Evolutionary conservation across 2,888 invertebrate genomes (phyloP), one percentile per base, ranked within the genome.

Genomic region (Drosophila pseudotalamancana): DNA sequence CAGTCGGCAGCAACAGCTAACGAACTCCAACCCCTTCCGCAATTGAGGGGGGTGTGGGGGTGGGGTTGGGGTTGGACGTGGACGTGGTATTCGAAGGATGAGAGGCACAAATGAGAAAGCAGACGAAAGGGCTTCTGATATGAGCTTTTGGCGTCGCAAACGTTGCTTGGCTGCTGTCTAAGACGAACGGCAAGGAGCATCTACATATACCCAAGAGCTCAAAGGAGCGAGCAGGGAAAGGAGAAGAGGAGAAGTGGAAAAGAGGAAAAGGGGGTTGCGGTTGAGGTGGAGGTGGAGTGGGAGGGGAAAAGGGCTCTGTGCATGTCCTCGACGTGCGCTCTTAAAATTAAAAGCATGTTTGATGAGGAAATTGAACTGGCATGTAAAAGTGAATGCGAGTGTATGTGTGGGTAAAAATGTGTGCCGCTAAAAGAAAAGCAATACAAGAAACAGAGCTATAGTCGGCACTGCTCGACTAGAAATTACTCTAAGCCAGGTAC

Each of bases 1-100:
- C 71, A 78, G 71, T 71, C 70, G 82, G 60, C 77, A 77, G 85
- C 63, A 56, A 53, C 70, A 76, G 77, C 72, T 87, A 88, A 88
- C 84, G 88, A 84, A 87, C 90, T 90, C 74, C 87, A 89, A 90
- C 90, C 89, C 89, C 87, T 89, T 89, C 78, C 71, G 64, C 57
- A 31, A 6, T 14, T 14, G 32, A 4, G 12, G 8, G 57, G 40
- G 27, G 25, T 3, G 6, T 21, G n/a, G 25, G 1, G 45, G 2
- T 5, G 27, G 34, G 1, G 21, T n/a, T n/a, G n/a, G n/a, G n/a
- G n/a, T n/a, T n/a, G 35, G 54, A 34, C 25, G 6, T 31, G 45
- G 34, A 45, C 45, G 34, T 19, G 12, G 27, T 56, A 70, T 51
- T 61, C 70, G 71, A 74, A 59, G 40, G 25, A 23, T 27, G 27